Evolutionary conservation across 2,113 vertebrate genomes (phyloP), one percentile per base, ranked within the genome.

Genomic region (Sisor rabdophorus): DNA sequence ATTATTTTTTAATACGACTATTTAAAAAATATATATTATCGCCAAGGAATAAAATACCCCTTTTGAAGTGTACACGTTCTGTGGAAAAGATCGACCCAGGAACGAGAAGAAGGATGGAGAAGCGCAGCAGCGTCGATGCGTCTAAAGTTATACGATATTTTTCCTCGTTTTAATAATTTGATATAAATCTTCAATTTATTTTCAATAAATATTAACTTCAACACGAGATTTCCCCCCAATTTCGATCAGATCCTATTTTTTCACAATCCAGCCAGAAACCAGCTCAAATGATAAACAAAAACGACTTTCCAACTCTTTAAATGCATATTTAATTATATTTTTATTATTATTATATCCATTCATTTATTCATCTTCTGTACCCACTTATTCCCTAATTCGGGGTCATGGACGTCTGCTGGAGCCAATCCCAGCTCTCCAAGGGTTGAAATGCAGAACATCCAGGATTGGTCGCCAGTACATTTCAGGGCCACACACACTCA

Each of bases 51-150:
- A 55, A 26, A 12, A 15, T 12, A 10, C 58, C 70, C 30, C 40
- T 11, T 44, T 65, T 5, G n/a, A 3, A n/a, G 11, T 40, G 54
- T 22, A 20, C 48, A 11, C 20, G 24, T 16, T 17, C 53, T 13
- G 60, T 30, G 52, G 65, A 64, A 22, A 44, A 2, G 30, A 32
- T 58, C 20, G 26, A 59, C n/a, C 44, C 12, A 40, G 76, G 72
- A 59, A 20, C n/a, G 65, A 44, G 59, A 58, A 65, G 72, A 50
- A 59, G 72, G 72, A 79, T 73, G 55, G 70, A 76, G 44, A 80
- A 28, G 30, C 24, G 50, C 12, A 58, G 65, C 40, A 75, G 74
- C 67, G n/a, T 76, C 12, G 4, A 7, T 3, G 6, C 8, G 24
- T 59, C 1, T 7, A 30, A 2, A 17, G 55, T 28, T 5, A 12